Conservation (phyloP, 2,797 vertebrate species). For the Sebastiscus tertius region DNA sequence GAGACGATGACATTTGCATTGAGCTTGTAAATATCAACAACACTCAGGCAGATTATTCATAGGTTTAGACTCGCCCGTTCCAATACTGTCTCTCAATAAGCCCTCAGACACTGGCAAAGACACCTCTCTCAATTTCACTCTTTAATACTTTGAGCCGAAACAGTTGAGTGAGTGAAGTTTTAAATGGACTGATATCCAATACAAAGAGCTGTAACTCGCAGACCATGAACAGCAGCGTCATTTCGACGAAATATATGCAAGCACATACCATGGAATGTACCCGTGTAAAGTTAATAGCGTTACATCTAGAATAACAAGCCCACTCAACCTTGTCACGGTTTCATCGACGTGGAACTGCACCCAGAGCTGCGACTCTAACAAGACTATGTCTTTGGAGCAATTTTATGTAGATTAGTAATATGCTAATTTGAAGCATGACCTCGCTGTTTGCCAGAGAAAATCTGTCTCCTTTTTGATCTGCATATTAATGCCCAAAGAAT, state of each 20-base stretch:
- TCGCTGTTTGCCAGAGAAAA: constrained; percentile 79
- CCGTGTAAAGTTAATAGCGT: constrained; percentile 71
- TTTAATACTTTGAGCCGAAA: constrained; percentile 52
- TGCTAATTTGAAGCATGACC: constrained; percentile 77
- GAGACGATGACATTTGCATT: constrained; percentile 76
- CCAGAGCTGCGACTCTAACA: constrained; percentile 70
- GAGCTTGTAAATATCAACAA: constrained; percentile 80
- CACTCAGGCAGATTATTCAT: constrained; percentile 71
- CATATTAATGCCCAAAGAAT: constrained; percentile 79
- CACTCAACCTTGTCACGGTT: constrained; percentile 68
- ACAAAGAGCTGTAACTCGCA: constrained; percentile 54
- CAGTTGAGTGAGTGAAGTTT: constrained; percentile 59
- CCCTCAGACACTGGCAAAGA: constrained; percentile 42
- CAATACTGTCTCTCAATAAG: constrained; percentile 51
- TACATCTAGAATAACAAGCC: constrained; percentile 74
- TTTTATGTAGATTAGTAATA: constrained; percentile 82
- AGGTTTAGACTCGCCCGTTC: constrained; percentile 27
- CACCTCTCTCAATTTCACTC: constrained; percentile 56
- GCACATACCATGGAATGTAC: constrained; percentile 64
- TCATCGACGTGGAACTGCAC: constrained; percentile 53
- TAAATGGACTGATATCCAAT: constrained; percentile 46
- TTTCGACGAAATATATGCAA: constrained; percentile 56
- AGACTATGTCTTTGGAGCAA: constrained; percentile 70
- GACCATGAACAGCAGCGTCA: constrained; percentile 25
- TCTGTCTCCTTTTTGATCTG: constrained; percentile 78